phyloP scores from a whole-genome alignment of 2,797 vertebrate species.

The Argya squamiceps region DNA sequence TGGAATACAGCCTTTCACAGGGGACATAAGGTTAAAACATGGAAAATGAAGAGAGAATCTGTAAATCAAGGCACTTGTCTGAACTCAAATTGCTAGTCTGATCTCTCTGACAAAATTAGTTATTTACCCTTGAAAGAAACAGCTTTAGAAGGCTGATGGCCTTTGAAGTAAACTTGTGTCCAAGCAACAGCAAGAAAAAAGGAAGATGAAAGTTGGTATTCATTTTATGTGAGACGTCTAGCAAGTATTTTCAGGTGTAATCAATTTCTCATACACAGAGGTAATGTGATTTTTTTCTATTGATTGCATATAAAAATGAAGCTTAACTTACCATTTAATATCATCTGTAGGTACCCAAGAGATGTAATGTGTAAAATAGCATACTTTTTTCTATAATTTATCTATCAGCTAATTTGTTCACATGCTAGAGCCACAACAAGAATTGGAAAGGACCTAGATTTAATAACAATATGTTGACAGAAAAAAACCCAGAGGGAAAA shows the following conservation, averaged over 20 bases:
- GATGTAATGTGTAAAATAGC: background rate
- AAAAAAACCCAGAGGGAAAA: background rate
- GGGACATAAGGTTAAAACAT: slow-evolving; percentile 40
- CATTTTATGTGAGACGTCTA: background rate
- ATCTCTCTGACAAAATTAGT: slow-evolving; percentile 32
- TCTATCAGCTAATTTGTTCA: background rate
- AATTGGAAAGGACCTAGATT: background rate
- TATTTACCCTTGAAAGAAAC: slow-evolving; percentile 21
- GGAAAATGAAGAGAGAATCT: slow-evolving; percentile 42
- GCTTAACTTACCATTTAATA: background rate
- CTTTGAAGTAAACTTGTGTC: background rate
- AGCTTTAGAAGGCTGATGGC: background rate
- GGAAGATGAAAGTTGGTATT: background rate
- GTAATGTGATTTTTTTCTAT: background rate
- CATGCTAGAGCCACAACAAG: background rate
- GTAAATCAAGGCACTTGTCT: slow-evolving; percentile 36
- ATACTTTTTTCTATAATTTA: background rate
- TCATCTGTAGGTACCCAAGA: background rate
- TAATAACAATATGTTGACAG: background rate
- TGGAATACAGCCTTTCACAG: slow-evolving; percentile 5
- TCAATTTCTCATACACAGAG: background rate
- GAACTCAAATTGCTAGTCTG: slow-evolving; percentile 16
- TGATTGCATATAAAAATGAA: background rate
- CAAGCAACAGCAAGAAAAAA: background rate
- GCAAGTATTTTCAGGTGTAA: slow-evolving; percentile 12